Conservation (phyloP, 2,888 invertebrate genomes). For the Odontocolon sp. region DNA sequence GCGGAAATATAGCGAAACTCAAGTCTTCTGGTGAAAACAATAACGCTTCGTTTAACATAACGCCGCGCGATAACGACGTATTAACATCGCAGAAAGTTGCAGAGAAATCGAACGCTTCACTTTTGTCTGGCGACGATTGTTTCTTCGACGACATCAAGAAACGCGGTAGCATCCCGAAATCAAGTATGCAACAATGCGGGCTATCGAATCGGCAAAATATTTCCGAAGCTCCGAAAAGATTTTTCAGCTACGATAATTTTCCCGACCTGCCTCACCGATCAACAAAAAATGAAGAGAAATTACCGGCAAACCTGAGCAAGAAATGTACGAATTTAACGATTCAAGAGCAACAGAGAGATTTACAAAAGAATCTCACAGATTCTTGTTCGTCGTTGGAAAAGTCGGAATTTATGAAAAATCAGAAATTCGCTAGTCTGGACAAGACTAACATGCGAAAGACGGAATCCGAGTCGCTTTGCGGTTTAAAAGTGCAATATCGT, state of each 20-base stretch:
- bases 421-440: slow-evolving; percentile 30
- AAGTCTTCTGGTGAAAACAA: slow-evolving; percentile 34
- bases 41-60: too few species aligned
- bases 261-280: not conserved
- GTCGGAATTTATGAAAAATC: slow-evolving; percentile 13
- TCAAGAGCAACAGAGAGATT: too few species aligned
- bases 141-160: not conserved
- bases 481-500: slow-evolving; percentile 72
- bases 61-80: not conserved
- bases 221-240: not conserved
- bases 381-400: too few species aligned
- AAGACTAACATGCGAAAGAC: slow-evolving; percentile 33
- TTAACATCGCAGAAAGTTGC: not conserved
- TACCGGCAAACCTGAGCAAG: too few species aligned
- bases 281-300: too few species aligned
- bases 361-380: too few species aligned
- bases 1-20: slow-evolving; percentile 63
- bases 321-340: too few species aligned
- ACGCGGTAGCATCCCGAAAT: slow-evolving; percentile 7
- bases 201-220: too few species aligned
- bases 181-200: too few species aligned
- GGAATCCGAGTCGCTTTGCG: slow-evolving; percentile 69
- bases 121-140: not conserved
- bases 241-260: not conserved
- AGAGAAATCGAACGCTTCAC: not conserved